These are phyloP conservation scores for Bagarius yarrelli DNA, from an alignment of 2,113 vertebrate species.

Conservation along the genomic window DNA sequence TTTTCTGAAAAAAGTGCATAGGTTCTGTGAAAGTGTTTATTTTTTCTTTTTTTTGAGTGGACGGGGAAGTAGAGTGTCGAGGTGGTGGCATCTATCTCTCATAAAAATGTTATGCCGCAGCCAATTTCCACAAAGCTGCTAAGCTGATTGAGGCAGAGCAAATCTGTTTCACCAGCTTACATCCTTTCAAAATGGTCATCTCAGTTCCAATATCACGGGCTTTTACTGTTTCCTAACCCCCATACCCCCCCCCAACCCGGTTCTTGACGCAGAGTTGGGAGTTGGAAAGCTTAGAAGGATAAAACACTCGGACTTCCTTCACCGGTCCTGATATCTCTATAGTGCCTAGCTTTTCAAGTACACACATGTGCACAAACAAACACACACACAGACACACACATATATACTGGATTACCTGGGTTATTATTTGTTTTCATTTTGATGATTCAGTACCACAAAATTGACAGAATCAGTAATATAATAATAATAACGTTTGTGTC, in stretches of 20 bases:
- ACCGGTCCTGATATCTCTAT: constrained; percentile 75
- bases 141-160: constrained; percentile 80
- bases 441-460: constrained; percentile 5
- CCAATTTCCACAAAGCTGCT: constrained; percentile 80
- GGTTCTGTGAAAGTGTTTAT: constrained; percentile 51
- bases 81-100: constrained; percentile 63
- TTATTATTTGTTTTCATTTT: constrained; percentile 60
- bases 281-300: constrained; percentile 76
- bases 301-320: constrained; percentile 72
- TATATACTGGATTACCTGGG: constrained; percentile 59
- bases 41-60: constrained; percentile 34
- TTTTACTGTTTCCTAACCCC: constrained; percentile 77
- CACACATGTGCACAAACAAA: constrained; percentile 43
- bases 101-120: constrained; percentile 69
- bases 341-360: constrained; percentile 63
- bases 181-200: constrained; percentile 82
- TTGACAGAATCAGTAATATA: constrained; percentile 4
- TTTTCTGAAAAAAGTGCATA: neutral
- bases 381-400: neutral
- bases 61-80: constrained; percentile 55
- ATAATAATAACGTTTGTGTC: no score
- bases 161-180: constrained; percentile 81
- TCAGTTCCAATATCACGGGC: constrained; percentile 79
- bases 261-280: constrained; percentile 67
- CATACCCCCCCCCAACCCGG: constrained; percentile 32